These are phyloP conservation scores for Accipiter cooperii DNA, from an alignment of 2,113 vertebrate genomes.

Conservation along the genomic window DNA sequence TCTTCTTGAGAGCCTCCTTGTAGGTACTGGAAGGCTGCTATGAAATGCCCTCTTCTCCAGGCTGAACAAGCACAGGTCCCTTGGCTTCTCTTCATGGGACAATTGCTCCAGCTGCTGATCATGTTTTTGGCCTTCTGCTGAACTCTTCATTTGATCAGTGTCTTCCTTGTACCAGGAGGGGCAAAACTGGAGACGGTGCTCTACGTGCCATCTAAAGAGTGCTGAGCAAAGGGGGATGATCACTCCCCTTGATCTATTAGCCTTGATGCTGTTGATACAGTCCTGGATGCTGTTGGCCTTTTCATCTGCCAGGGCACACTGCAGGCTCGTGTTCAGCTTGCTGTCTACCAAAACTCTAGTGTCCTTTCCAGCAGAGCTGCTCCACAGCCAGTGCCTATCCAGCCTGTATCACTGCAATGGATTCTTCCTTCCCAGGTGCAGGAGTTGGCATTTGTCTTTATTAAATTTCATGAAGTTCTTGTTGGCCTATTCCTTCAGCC, in stretches of 20 bases:
- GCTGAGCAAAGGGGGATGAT: neutral
- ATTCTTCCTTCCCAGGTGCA: neutral
- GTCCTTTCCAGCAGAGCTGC: neutral
- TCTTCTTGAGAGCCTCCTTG: neutral
- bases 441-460: neutral
- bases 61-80: neutral
- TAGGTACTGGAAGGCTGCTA: neutral
- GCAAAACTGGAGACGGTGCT: neutral
- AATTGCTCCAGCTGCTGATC: neutral
- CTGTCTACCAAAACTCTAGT: neutral
- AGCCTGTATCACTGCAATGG: neutral
- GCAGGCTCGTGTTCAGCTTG: neutral
- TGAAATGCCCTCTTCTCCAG: neutral
- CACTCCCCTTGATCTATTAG: neutral
- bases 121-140: neutral
- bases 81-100: neutral
- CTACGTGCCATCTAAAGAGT: neutral
- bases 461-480: neutral
- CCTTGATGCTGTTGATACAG: neutral
- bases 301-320: neutral
- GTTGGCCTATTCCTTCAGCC: neutral
- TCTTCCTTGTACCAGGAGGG: neutral
- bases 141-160: neutral
- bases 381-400: neutral
- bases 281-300: neutral